phyloP scores from a whole-genome alignment of 2,888 invertebrate genomes.

The Cistogaster globosa region DNA sequence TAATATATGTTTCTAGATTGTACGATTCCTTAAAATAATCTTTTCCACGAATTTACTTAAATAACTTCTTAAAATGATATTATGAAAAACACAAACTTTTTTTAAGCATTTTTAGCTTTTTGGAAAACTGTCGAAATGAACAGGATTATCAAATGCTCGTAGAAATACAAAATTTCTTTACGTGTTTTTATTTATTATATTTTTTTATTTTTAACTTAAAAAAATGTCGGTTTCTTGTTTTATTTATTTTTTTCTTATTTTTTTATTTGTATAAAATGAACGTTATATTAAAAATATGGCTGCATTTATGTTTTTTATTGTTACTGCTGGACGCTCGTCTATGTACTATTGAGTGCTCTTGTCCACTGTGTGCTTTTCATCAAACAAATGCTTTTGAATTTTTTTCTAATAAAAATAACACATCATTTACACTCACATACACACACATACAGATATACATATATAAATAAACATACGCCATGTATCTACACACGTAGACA shows the following conservation, averaged over 20 bases:
- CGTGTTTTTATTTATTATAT: constrained; percentile 3
- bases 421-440: constrained; percentile 21
- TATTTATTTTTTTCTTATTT: background rate
- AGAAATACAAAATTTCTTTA: background rate
- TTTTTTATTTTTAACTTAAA: background rate
- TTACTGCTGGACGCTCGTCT: background rate
- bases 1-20: too few relatives aligned
- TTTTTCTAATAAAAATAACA: constrained; percentile 44
- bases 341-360: background rate
- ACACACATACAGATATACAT: background rate
- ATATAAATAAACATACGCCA: too few relatives aligned
- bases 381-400: constrained; percentile 57
- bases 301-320: constrained; percentile 12
- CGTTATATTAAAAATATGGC: constrained; percentile 15
- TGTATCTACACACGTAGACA: too few relatives aligned
- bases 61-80: too few relatives aligned
- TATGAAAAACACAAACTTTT: too few relatives aligned
- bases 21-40: too few relatives aligned
- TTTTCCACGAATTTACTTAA: too few relatives aligned
- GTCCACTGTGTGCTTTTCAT: constrained; percentile 56
- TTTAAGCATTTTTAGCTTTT: too few relatives aligned
- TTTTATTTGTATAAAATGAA: constrained; percentile 16
- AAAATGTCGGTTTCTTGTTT: constrained; percentile 9
- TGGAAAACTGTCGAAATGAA: too few relatives aligned
- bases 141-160: too few relatives aligned